Evolutionary conservation across 2,888 invertebrate species (phyloP), one percentile per base, ranked within the genome.

Genomic region (Apamea epomidion): DNA sequence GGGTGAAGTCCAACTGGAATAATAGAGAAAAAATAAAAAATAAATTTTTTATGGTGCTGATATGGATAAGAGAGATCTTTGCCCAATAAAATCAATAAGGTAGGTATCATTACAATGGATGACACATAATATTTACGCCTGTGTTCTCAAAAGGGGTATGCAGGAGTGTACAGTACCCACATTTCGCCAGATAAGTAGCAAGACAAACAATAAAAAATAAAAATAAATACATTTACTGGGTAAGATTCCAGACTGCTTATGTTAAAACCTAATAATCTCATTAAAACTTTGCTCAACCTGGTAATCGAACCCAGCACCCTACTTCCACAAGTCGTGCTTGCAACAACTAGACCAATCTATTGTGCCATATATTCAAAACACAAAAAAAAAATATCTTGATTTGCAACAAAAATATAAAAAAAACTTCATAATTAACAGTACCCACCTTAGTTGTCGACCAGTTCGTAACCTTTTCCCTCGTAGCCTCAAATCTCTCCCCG

Each of bases 1-100:
- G 93, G 0, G 94, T 94, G 92, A 96, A 96, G 76, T 96, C 95
- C 91, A 96, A 82, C 96, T 96, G 94, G 0, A 95, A 94, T 54
- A 0, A 12, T 76, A 76, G 78, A 76, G 3, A 68, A 70, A 12
- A 37, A 37, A 37, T 68, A 32, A 29, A 37, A 0, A 32, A 1
- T 10, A 25, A 12, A 2, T 64, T n/a, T 32, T 12, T 18, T 29
- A 3, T 7, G 25, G 2, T 37, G 2, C 0, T 12, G 14, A 2
- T 73, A 0, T 45, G 21, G 8, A 32, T 71, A 0, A 4, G 51
- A 2, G 25, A 2, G 25, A 18, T 25, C 12, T 18, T 18, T n/a
- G 2, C 10, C 5, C 10, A 16, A 29, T 16, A 14, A 62, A 29
- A 60, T n/a, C 1, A 12, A 60, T 12, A 60, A 62, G 1, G 3